Evolutionary conservation across 92 coral and sea anemone species (phyloP).

Genomic region (Pocillopora grandis): DNA sequence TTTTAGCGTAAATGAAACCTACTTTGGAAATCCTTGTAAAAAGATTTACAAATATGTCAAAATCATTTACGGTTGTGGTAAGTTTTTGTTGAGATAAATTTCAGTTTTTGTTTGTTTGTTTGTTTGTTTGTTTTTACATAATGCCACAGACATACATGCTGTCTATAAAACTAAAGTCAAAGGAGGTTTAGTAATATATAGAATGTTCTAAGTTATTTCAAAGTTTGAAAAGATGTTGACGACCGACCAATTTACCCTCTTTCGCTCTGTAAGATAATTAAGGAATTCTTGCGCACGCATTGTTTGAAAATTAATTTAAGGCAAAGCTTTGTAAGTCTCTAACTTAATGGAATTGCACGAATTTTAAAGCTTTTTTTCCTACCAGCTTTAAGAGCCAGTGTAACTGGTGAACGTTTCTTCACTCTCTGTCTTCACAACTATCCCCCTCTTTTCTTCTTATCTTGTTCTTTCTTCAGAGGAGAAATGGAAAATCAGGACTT

Average conservation of each 20-base stretch:
- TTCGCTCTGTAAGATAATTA: no score
- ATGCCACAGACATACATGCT: no score
- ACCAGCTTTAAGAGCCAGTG: background rate
- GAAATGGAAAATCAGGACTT: slow-evolving; percentile 15
- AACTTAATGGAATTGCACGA: no score
- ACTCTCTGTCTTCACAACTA: background rate
- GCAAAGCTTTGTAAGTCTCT: no score
- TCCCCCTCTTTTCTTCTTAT: slow-evolving; percentile 12
- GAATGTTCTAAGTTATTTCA: no score
- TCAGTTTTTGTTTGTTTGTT: background rate
- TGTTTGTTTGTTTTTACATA: background rate
- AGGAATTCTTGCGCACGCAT: no score
- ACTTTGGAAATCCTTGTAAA: slow-evolving; percentile 59
- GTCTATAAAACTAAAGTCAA: no score
- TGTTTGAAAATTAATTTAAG: no score
- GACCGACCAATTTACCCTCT: no score
- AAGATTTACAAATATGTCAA: slow-evolving; percentile 68
- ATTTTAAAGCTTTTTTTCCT: background rate
- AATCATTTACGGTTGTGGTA: slow-evolving; percentile 73
- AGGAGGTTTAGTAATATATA: no score
- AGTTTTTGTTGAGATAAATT: slow-evolving; percentile 7
- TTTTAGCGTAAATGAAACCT: slow-evolving; percentile 30
- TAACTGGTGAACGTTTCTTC: background rate
- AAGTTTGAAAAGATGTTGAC: no score
- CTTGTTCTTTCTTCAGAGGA: slow-evolving; percentile 25